phyloP scores from a whole-genome alignment of 1,140 invertebrate genomes.

The Orchestia grillus region DNA sequence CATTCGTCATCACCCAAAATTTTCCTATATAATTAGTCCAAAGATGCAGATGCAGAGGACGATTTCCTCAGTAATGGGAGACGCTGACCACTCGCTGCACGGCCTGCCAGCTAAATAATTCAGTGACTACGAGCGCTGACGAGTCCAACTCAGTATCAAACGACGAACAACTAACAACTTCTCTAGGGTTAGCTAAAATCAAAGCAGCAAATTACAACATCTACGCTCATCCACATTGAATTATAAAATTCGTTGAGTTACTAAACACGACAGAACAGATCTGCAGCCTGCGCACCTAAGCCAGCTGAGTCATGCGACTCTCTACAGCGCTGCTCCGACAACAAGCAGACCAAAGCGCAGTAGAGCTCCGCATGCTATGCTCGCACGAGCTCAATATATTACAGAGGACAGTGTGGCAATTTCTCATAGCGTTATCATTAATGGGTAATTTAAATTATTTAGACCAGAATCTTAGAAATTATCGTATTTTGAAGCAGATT shows the following conservation, averaged over 20 bases:
- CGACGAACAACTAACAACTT: conserved; percentile 1
- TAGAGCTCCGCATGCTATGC: neutral
- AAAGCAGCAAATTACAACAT: neutral
- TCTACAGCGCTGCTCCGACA: neutral
- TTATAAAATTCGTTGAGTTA: neutral
- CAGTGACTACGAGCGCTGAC: neutral
- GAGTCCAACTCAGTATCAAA: neutral
- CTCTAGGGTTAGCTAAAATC: neutral
- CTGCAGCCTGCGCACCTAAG: neutral
- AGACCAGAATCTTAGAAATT: neutral
- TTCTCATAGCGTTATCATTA: neutral
- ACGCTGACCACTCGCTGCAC: neutral
- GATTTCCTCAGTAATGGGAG: neutral
- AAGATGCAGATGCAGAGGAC: neutral
- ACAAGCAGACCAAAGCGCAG: neutral
- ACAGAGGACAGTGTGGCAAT: neutral
- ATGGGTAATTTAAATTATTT: neutral
- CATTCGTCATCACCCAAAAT: neutral
- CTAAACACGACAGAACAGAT: neutral
- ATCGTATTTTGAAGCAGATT: neutral
- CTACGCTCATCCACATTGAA: neutral
- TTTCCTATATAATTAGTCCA: neutral
- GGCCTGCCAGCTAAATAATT: neutral
- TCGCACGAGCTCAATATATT: neutral
- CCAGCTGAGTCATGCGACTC: neutral